Conservation (phyloP, 2,113 vertebrate species). For the Oncorhynchus tshawytscha region DNA sequence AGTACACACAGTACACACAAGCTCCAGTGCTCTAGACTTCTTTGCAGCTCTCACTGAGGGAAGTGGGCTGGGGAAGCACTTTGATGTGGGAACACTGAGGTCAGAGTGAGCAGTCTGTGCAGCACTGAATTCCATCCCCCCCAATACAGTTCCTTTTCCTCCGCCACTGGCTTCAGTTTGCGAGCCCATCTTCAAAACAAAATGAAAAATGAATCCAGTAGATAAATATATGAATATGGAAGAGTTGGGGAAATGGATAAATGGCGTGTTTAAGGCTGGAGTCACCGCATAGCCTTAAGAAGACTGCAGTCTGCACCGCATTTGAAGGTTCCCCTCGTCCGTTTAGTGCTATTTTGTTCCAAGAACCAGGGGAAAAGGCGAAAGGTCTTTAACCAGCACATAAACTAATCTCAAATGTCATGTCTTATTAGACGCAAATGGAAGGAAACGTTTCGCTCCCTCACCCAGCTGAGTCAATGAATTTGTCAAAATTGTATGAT, state of each 20-base stretch:
- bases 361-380: slow-evolving; percentile 63
- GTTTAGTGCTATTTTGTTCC: slow-evolving; percentile 68
- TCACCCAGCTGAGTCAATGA: slow-evolving; percentile 78
- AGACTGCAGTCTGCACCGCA: slow-evolving; percentile 5
- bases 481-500: slow-evolving; percentile 96
- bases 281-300: slow-evolving; percentile 27
- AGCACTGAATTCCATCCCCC: slow-evolving; percentile 73
- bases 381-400: slow-evolving; percentile 80
- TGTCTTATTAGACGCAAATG: slow-evolving; percentile 85
- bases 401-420: slow-evolving; percentile 91
- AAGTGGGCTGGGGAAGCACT: slow-evolving; percentile 71
- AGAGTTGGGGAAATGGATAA: slow-evolving; percentile 43
- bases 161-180: slow-evolving; percentile 59
- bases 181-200: slow-evolving; percentile 59
- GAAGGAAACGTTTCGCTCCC: slow-evolving; percentile 75
- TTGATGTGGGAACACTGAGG: slow-evolving; percentile 75
- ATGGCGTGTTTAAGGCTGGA: slow-evolving; percentile 54
- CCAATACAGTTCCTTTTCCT: slow-evolving; percentile 70
- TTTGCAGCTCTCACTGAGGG: slow-evolving; percentile 59
- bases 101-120: slow-evolving; percentile 73
- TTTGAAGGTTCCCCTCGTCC: slow-evolving; percentile 35
- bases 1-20: slow-evolving; percentile 32
- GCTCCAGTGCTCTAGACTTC: slow-evolving; percentile 61
- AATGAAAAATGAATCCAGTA: slow-evolving; percentile 46
- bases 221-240: slow-evolving; percentile 47